phyloP scores from a whole-genome alignment of 2,113 vertebrate species.

The Propithecus coquereli region DNA sequence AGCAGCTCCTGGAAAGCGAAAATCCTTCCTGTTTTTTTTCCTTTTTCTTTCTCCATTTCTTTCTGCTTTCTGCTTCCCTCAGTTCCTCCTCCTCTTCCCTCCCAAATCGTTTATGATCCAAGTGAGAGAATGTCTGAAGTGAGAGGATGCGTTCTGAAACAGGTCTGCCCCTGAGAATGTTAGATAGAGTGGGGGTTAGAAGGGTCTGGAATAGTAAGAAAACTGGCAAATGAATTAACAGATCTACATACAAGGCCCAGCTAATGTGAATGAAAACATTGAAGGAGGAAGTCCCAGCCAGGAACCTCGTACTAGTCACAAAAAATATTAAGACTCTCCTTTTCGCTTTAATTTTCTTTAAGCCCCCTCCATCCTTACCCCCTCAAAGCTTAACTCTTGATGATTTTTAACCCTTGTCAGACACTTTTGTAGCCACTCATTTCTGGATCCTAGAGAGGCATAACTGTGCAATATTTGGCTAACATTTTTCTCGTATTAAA shows the following conservation, averaged over 20 bases:
- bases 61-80: neutral
- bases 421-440: neutral
- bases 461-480: slow-evolving; percentile 13
- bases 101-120: neutral
- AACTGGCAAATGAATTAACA: slow-evolving; percentile 78
- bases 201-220: slow-evolving; percentile 50
- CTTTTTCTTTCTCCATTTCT: neutral
- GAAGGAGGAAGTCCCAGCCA: slow-evolving; percentile 1
- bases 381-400: neutral
- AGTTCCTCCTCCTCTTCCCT: neutral
- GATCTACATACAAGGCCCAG: slow-evolving; percentile 59
- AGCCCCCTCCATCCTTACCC: neutral
- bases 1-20: neutral
- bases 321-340: neutral
- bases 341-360: slow-evolving; percentile 16
- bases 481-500: slow-evolving; percentile 71
- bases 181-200: slow-evolving; percentile 10
- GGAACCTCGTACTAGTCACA: neutral
- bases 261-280: slow-evolving; percentile 74
- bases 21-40: neutral
- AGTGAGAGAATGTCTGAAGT: neutral
- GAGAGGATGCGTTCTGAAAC: slow-evolving; percentile 60
- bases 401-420: neutral
- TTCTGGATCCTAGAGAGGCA: slow-evolving; percentile 1
- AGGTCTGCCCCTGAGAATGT: slow-evolving; percentile 57